These are phyloP conservation scores for Heliothis subflexa DNA, from an alignment of 1,140 invertebrate genomes.

Conservation along the genomic window DNA sequence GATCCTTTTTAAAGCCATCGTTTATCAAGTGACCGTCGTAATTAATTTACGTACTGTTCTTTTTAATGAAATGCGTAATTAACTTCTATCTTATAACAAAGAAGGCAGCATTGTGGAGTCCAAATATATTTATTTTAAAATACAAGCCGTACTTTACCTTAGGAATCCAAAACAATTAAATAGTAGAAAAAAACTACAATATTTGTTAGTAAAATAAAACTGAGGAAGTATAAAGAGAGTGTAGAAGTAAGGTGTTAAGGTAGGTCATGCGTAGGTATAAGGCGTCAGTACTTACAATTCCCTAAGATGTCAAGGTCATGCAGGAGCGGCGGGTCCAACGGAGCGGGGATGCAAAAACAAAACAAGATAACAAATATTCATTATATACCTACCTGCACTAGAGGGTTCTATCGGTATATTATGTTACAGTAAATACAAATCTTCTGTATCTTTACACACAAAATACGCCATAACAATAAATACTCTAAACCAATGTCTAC, in stretches of 20 bases:
- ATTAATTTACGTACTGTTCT: constrained; percentile 40
- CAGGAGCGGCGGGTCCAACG: constrained; percentile 81
- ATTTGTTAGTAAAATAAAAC: constrained; percentile 6
- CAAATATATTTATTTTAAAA: constrained; percentile 27
- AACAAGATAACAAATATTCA: constrained; percentile 42
- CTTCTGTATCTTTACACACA: constrained; percentile 5
- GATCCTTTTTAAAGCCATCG: constrained; percentile 15
- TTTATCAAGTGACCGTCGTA: constrained; percentile 42
- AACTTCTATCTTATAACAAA: constrained; percentile 27
- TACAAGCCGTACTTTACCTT: constrained; percentile 35
- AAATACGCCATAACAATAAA: constrained; percentile 22
- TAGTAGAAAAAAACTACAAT: constrained; percentile 24
- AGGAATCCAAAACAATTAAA: constrained; percentile 15
- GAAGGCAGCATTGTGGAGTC: constrained; percentile 7
- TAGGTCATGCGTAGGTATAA: constrained; percentile 58
- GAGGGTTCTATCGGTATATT: constrained; percentile 38
- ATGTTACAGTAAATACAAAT: constrained; percentile 5
- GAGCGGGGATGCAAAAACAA: constrained; percentile 72
- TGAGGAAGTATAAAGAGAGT: constrained; percentile 20
- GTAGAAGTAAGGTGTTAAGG: constrained; percentile 26
- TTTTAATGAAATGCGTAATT: constrained; percentile 42
- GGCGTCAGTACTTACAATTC: constrained; percentile 80
- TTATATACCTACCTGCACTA: constrained; percentile 45
- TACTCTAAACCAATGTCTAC: constrained; percentile 29
- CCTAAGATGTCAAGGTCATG: constrained; percentile 82